Evolutionary conservation across 2,797 vertebrate genomes (phyloP), one percentile per base, ranked within the genome.

Genomic region (Denticeps clupeoides): DNA sequence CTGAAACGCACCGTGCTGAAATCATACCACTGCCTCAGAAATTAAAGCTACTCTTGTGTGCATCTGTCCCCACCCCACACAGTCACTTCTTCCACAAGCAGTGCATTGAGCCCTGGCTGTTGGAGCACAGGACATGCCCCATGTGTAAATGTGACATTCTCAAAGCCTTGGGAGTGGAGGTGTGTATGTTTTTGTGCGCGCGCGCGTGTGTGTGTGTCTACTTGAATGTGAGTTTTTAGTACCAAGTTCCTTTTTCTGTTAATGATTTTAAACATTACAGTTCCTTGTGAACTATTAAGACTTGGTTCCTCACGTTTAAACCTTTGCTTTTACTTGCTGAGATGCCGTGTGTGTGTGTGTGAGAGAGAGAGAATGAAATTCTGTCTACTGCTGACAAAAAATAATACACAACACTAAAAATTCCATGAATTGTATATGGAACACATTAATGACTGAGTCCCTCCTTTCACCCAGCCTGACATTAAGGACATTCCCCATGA

Each of bases 61-160:
- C n/a, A n/a, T n/a, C n/a, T n/a, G n/a, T n/a, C n/a, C n/a, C n/a
- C n/a, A n/a, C n/a, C n/a, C n/a, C n/a, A n/a, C n/a, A n/a, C n/a
- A 90, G 87, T 63, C 88, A 90, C 50, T 75, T 87, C 56, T 90
- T 90, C 70, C 88, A 90, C 66, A 89, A 89, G 73, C 74, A 59
- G 11, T 90, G 87, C 45, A 81, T 90, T 56, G 88, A 90, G 41
- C 88, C 87, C 1, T 90, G 88, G 88, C 73, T 90, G 27, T 69
- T 89, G 60, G 88, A 90, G 33, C 87, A 87, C 5, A 77, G 87
- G 58, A 89, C 87, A 0, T 90, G 88, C 45, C 88, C 88, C 0
- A 88, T 90, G 83, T 90, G 88, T 74, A 90, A 89, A 60, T 87
- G 83, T 73, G 87, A 89, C 69, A 88, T 90, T 55, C 83, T 89